Conservation (phyloP, 2,113 vertebrate genomes). For the Periophthalmus modestus region DNA sequence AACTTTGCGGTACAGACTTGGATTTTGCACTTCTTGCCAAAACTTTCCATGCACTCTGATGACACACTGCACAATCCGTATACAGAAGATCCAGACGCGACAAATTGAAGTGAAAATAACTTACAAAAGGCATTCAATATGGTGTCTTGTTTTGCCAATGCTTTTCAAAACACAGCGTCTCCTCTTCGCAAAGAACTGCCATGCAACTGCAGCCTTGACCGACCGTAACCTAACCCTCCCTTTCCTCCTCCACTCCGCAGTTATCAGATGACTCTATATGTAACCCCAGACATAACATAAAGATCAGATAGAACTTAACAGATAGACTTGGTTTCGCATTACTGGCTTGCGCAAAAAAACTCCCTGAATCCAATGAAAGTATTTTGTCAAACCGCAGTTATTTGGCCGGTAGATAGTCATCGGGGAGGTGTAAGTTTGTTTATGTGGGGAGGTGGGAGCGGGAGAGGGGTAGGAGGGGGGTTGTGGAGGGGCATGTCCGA, state of each 20-base stretch:
- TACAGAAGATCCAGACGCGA: neutral
- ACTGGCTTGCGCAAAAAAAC: slow-evolving; percentile 30
- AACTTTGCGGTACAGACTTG: slow-evolving; percentile 22
- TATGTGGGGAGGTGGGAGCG: neutral
- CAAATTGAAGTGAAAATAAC: slow-evolving; percentile 28
- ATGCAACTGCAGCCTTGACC: slow-evolving; percentile 47
- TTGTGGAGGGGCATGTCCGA: slow-evolving; percentile 23
- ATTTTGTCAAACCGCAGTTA: slow-evolving; percentile 33
- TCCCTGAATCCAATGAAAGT: slow-evolving; percentile 27
- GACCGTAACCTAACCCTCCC: slow-evolving; percentile 49
- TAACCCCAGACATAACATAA: slow-evolving; percentile 60
- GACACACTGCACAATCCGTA: slow-evolving; percentile 1
- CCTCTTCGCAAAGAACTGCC: slow-evolving; percentile 9
- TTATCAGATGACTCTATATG: slow-evolving; percentile 54
- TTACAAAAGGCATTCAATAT: slow-evolving; percentile 15
- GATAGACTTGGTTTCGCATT: slow-evolving; percentile 44
- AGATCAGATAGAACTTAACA: slow-evolving; percentile 45
- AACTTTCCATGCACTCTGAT: slow-evolving; percentile 9
- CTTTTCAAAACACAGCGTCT: slow-evolving; percentile 16
- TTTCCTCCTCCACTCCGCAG: slow-evolving; percentile 43
- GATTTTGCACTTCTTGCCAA: slow-evolving; percentile 11
- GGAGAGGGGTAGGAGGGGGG: neutral
- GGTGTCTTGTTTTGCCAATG: slow-evolving; percentile 31
- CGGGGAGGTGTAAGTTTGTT: slow-evolving; percentile 10
- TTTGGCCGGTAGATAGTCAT: slow-evolving; percentile 28